Base-by-base conservation (phyloP, 2,113 vertebrate genomes). In the Amblyopsis rosae region DNA sequence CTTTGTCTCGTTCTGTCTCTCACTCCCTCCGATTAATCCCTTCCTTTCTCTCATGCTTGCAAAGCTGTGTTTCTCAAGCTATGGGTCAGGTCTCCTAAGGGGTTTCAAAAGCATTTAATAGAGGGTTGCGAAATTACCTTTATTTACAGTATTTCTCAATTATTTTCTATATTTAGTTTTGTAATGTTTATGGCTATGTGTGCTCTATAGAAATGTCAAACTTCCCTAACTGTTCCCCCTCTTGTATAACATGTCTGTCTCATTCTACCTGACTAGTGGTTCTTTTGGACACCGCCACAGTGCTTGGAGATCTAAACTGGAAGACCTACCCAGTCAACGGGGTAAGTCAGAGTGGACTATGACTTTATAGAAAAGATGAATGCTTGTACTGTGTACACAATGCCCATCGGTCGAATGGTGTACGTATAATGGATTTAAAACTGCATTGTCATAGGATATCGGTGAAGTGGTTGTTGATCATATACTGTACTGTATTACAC, bases 291-390 rank as follows among this genome's bases (percentile, higher is more conserved):
- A 98, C 96, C 71, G 96, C 96, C 68, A 84, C 95, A 77, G 95
- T 94, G 63, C 91, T 97, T 0, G 96, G 96, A 83, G 96, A 98
- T 74, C 91, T 98, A 50, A 95, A 95, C 90, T 98, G 96, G 96
- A 98, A 94, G 88, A 96, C 96, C 17, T 98, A 96, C 87, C 96
- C 96, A 68, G 88, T 98, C 85, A 98, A 98, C 83, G 96, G 96
- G 94, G 96, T 98, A 91, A 98, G 96, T 95, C 66, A 71, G 56
- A 46, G 57, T 50, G 50, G 4, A 15, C 47, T 67, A 47, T 15
- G 41, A 50, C 17, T 35, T 60, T 1, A 35, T 62, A 46, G 1
- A 3, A 32, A 41, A 8, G 26, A 33, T 11, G 51, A 58, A 4
- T 65, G n/a, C 17, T 16, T 8, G 33, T 9, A 4, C 16, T 58